phyloP scores from a whole-genome alignment of 1,140 invertebrate species.

The Diorhabda sublineata region DNA sequence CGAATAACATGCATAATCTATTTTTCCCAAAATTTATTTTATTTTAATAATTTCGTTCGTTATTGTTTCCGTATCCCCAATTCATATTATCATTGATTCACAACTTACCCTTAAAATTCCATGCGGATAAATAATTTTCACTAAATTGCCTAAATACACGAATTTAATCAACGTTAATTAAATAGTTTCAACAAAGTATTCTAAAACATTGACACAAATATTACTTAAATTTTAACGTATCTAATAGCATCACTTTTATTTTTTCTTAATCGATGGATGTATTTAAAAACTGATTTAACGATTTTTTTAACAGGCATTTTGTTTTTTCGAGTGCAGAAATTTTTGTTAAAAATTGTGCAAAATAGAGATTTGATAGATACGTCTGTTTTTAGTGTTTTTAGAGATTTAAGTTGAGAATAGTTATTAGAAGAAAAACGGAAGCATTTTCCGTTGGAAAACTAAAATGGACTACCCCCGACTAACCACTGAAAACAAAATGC shows the following conservation, averaged over 20 bases:
- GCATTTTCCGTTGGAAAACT: constrained; percentile 5
- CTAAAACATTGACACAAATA: too few relatives aligned
- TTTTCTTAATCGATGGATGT: background rate
- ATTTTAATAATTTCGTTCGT: too few relatives aligned
- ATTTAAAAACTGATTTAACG: constrained; percentile 8
- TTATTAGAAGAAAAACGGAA: background rate
- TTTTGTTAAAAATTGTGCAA: background rate
- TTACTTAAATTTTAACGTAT: constrained; percentile 8
- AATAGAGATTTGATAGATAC: background rate
- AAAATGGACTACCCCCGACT: constrained; percentile 3
- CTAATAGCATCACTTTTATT: background rate
- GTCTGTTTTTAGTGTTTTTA: background rate
- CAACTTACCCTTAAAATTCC: too few relatives aligned
- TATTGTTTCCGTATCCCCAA: too few relatives aligned
- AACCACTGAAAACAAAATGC: background rate
- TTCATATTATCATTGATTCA: too few relatives aligned
- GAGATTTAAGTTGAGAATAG: background rate
- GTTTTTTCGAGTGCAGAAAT: background rate
- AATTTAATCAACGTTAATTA: too few relatives aligned
- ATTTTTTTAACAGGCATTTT: constrained; percentile 12
- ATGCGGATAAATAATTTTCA: too few relatives aligned
- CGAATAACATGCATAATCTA: too few relatives aligned
- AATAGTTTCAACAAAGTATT: too few relatives aligned
- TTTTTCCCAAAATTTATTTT: too few relatives aligned
- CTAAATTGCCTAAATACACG: too few relatives aligned